phyloP scores from a whole-genome alignment of 2,888 invertebrate genomes.

The Phyllotreta striolata region DNA sequence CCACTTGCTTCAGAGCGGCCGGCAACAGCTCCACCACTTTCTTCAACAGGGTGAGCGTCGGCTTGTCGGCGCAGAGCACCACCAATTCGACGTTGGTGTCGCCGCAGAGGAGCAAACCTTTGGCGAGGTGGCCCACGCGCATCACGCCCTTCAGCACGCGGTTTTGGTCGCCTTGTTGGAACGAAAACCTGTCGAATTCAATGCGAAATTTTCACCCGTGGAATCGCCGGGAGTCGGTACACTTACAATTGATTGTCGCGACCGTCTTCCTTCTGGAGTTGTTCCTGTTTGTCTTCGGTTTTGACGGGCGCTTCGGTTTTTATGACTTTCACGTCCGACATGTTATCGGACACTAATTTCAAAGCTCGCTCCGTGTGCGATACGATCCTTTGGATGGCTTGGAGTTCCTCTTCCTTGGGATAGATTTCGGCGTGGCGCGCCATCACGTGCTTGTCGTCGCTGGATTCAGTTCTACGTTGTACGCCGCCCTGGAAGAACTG shows the following conservation, averaged over 20 bases:
- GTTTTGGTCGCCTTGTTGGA: slow-evolving; percentile 70
- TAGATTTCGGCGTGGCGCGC: slow-evolving; percentile 93
- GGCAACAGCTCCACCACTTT: slow-evolving; percentile 84
- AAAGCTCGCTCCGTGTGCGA: slow-evolving; percentile 92
- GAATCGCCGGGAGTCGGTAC: slow-evolving; percentile 24
- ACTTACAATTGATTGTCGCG: slow-evolving; percentile 82
- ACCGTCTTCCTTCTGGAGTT: slow-evolving; percentile 70
- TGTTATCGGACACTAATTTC: slow-evolving; percentile 91
- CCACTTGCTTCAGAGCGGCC: slow-evolving; percentile 75
- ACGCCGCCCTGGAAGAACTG: slow-evolving; percentile 62
- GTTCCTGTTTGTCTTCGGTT: slow-evolving; percentile 63
- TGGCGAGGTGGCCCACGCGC: slow-evolving; percentile 92
- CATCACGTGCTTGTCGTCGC: slow-evolving; percentile 94
- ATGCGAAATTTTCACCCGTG: not conserved
- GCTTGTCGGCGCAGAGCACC: slow-evolving; percentile 93
- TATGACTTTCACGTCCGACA: slow-evolving; percentile 65
- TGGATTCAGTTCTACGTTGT: slow-evolving; percentile 86
- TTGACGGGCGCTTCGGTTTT: slow-evolving; percentile 52
- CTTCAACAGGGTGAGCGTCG: slow-evolving; percentile 86
- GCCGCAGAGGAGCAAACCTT: slow-evolving; percentile 87
- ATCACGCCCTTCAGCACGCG: slow-evolving; percentile 94
- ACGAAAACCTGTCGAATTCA: slow-evolving; percentile 65
- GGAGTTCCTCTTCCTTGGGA: slow-evolving; percentile 88
- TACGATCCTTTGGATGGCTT: slow-evolving; percentile 90
- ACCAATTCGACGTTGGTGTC: slow-evolving; percentile 92